Conservation (phyloP, 2,113 vertebrate species). For the Cariama cristata region DNA sequence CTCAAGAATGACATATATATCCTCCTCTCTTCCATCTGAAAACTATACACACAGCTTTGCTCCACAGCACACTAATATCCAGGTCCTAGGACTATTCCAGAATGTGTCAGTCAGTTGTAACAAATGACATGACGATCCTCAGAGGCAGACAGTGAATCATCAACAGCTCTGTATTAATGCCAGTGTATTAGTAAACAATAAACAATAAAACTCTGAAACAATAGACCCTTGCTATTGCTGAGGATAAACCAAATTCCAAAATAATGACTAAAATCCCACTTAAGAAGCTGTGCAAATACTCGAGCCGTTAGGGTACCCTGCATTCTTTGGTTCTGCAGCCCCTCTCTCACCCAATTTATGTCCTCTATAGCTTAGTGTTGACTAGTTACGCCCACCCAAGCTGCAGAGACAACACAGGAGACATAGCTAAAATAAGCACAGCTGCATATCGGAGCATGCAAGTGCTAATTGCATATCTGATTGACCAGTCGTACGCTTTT, state of each 20-base stretch:
- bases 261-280: neutral
- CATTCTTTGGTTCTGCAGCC: neutral
- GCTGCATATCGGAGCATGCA: neutral
- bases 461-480: neutral
- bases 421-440: neutral
- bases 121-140: neutral
- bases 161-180: neutral
- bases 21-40: neutral
- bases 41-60: neutral
- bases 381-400: neutral
- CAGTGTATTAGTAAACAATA: neutral
- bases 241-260: neutral
- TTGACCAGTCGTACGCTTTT: neutral
- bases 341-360: neutral
- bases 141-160: neutral
- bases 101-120: neutral
- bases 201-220: neutral
- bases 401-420: neutral
- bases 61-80: neutral
- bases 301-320: too few species aligned
- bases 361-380: neutral
- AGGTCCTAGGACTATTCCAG: neutral
- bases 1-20: neutral
- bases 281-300: neutral
- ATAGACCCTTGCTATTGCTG: neutral